These are phyloP conservation scores for Heliocidaris erythrogramma DNA, from an alignment of 35 echinoderm and acorn worm species.

Conservation along the genomic window DNA sequence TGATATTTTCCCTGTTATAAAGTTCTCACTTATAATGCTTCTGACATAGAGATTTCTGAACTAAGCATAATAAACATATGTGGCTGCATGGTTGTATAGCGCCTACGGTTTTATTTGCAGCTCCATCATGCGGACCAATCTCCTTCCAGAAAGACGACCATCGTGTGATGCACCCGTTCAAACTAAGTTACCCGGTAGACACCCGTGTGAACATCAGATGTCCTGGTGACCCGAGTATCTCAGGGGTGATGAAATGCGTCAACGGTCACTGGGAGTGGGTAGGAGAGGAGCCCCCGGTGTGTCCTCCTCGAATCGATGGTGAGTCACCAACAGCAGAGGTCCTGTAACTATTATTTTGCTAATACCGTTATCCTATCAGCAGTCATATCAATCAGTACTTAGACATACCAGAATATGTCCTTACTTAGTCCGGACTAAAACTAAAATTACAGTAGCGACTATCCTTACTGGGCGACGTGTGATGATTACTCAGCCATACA, in stretches of 20 bases:
- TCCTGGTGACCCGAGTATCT: background rate
- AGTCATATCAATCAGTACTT: too few relatives aligned
- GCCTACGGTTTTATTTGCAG: background rate
- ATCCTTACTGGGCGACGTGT: too few relatives aligned
- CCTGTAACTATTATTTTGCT: background rate
- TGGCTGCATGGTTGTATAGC: background rate
- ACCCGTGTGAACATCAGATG: background rate
- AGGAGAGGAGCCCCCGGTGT: background rate
- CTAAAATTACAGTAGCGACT: too few relatives aligned
- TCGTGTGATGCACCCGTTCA: background rate
- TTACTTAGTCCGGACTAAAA: too few relatives aligned
- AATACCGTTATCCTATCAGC: too few relatives aligned
- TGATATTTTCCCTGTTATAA: too few relatives aligned
- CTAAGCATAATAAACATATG: too few relatives aligned
- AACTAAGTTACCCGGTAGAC: background rate
- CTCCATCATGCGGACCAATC: background rate
- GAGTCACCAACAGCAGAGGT: background rate
- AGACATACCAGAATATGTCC: too few relatives aligned
- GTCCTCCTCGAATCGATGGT: background rate
- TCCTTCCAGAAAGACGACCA: background rate
- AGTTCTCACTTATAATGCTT: too few relatives aligned
- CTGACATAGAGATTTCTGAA: too few relatives aligned
- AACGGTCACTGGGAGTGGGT: constrained; percentile 4
- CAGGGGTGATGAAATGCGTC: background rate
- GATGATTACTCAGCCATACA: too few relatives aligned